A percentile compares a stretch with the other conserved stretches of the same genome.
Evolutionary conservation across 2,888 invertebrate genomes (phyloP).

Genomic region (Ptychoptera albimana): DNA sequence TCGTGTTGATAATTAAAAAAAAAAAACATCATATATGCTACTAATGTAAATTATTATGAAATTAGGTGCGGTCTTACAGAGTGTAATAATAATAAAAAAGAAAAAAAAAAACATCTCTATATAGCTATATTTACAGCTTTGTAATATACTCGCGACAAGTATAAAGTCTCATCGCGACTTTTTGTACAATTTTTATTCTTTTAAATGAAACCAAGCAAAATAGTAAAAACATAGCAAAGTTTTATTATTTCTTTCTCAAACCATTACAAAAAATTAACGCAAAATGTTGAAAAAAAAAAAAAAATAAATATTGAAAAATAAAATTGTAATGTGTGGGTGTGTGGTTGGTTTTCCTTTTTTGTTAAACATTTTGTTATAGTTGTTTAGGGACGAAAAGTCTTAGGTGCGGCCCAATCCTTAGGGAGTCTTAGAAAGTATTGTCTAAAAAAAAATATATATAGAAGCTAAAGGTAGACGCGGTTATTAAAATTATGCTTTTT

Average conservation of each 20-base stretch:
- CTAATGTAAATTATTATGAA: neutral
- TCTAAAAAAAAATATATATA: neutral
- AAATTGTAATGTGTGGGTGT: no score
- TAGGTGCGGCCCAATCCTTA: constrained; percentile 13
- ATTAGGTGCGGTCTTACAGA: neutral
- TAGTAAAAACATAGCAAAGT: no score
- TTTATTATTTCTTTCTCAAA: neutral
- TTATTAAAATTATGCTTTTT: neutral
- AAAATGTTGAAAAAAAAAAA: neutral
- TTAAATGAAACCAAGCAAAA: no score
- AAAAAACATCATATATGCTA: no score
- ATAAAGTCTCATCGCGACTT: no score
- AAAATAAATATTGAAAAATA: no score
- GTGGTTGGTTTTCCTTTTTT: no score
- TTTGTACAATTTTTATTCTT: no score
- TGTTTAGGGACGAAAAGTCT: constrained; percentile 10
- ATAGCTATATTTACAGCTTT: no score
- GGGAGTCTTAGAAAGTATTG: constrained; percentile 11
- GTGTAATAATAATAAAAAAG: neutral
- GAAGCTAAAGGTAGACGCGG: neutral
- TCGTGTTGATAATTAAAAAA: no score
- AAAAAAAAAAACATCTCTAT: neutral
- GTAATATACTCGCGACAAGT: no score
- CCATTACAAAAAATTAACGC: neutral
- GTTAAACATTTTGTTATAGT: no score